Evolutionary conservation across 2,888 invertebrate genomes (phyloP).

Genomic region (Palloptera scutellata): DNA sequence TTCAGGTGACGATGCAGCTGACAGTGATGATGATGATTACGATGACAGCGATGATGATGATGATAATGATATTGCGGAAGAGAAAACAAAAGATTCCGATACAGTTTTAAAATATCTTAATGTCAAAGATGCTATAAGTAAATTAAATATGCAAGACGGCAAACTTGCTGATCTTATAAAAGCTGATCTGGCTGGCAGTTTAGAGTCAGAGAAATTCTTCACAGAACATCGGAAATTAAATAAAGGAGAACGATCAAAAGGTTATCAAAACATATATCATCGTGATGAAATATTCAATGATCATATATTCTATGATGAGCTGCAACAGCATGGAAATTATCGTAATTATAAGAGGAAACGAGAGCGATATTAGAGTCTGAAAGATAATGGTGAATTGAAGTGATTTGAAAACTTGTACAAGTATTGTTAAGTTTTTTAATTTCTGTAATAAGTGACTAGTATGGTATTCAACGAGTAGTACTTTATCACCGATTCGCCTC

Average conservation of each 20-base stretch:
- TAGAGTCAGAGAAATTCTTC: slow-evolving; percentile 58
- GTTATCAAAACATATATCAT: slow-evolving; percentile 84
- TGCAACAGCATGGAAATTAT: slow-evolving; percentile 81
- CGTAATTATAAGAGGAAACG: slow-evolving; percentile 71
- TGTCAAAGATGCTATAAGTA: slow-evolving; percentile 28
- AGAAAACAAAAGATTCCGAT: background rate
- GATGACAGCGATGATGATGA: background rate
- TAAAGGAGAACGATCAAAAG: slow-evolving; percentile 80
- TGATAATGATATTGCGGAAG: background rate
- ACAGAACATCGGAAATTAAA: slow-evolving; percentile 81
- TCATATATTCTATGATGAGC: slow-evolving; percentile 87
- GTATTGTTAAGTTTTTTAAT: too few species aligned
- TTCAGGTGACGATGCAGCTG: background rate
- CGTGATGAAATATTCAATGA: slow-evolving; percentile 87
- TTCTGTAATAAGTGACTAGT: too few species aligned
- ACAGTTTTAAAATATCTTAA: slow-evolving; percentile 37
- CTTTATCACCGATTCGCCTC: too few species aligned
- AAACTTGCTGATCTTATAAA: background rate
- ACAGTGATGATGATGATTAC: background rate
- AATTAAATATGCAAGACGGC: slow-evolving; percentile 11
- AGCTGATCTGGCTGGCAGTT: background rate
- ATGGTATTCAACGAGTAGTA: too few species aligned
- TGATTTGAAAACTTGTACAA: too few species aligned
- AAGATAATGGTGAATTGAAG: too few species aligned
- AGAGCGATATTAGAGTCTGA: slow-evolving; percentile 48